A percentile compares a stretch with the other conserved stretches of the same genome.
These are phyloP conservation scores for Eumerus sabulonum DNA, from an alignment of 2,888 invertebrate species.

Conservation along the genomic window DNA sequence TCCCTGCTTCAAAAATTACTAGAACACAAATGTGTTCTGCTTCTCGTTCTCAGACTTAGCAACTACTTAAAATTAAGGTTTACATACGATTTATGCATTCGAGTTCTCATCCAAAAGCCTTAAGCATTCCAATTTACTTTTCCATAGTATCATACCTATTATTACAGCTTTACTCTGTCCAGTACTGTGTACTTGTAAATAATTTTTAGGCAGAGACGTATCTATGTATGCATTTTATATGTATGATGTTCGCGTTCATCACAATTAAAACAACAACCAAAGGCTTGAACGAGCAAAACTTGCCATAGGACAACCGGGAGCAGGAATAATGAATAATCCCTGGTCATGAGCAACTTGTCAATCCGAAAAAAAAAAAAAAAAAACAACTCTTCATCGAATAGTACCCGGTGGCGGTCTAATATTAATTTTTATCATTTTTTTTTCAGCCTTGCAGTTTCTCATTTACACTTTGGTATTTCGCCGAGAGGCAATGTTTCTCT, in stretches of 20 bases:
- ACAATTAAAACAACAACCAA: no score
- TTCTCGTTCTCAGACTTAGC: no score
- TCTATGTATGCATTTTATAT: constrained; percentile 6
- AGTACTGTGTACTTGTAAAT: not conserved
- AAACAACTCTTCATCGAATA: constrained; percentile 7
- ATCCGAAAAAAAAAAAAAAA: no score
- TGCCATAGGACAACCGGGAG: no score
- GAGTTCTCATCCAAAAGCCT: not conserved
- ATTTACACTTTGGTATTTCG: no score
- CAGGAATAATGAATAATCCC: no score
- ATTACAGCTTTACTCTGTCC: constrained; percentile 1
- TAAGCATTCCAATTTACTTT: constrained; percentile 1
- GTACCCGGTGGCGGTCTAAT: constrained; percentile 13
- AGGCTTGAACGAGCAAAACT: no score
- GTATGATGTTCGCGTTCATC: not conserved
- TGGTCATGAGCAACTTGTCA: no score
- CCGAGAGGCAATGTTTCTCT: constrained; percentile 16
- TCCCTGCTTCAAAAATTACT: no score
- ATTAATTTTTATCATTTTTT: constrained; percentile 1
- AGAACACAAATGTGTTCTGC: no score
- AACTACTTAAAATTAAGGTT: no score
- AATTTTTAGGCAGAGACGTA: constrained; percentile 1
- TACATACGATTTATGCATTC: no score
- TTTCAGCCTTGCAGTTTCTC: not conserved
- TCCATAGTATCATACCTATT: constrained; percentile 1